Evolutionary conservation across 2,113 vertebrate species (phyloP).

Genomic region (Ardeotis arabs): DNA sequence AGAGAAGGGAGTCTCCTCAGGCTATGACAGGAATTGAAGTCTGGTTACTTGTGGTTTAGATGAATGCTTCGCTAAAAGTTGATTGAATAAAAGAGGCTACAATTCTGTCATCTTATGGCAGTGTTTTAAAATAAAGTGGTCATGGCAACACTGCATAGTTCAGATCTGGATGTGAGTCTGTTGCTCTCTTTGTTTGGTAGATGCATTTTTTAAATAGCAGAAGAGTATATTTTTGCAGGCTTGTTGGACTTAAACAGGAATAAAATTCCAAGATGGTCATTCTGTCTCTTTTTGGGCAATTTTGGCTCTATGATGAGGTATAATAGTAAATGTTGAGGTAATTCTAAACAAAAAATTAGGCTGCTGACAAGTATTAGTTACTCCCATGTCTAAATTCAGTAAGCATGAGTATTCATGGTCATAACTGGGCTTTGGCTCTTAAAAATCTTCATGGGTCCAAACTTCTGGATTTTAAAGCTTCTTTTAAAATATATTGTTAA

Average conservation of each 20-base stretch:
- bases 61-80: neutral
- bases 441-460: neutral
- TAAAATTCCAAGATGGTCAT: neutral
- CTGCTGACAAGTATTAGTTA: neutral
- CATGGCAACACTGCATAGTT: neutral
- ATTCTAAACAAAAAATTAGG: neutral
- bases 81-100: neutral
- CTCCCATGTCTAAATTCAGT: neutral
- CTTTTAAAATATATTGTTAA: neutral
- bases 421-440: neutral
- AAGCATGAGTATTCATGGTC: neutral
- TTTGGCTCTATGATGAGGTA: neutral
- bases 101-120: neutral
- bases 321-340: neutral
- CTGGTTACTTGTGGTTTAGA: fast-evolving
- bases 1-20: neutral
- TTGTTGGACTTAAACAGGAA: neutral
- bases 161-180: neutral
- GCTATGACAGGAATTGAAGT: neutral
- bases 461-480: neutral
- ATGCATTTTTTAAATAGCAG: neutral
- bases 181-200: neutral
- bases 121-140: neutral
- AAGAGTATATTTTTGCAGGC: neutral
- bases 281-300: neutral